phyloP scores from a whole-genome alignment of 1,140 invertebrate species.

The Tribolium castaneum region DNA sequence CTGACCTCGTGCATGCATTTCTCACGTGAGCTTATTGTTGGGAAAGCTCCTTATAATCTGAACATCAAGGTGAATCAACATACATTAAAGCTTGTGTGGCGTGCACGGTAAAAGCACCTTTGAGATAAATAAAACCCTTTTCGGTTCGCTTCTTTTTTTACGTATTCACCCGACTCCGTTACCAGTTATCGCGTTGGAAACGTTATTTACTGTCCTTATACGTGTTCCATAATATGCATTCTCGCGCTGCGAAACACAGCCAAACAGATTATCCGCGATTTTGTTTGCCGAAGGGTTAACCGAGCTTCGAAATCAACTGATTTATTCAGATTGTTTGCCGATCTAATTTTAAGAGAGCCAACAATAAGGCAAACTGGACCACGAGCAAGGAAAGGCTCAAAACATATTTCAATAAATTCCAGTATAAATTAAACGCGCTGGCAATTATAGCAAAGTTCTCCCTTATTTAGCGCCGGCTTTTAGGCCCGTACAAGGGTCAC shows the following conservation, averaged over 20 bases:
- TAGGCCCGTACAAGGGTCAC: neutral
- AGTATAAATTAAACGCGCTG: too few species aligned
- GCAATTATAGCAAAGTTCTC: neutral
- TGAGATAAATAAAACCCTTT: conserved; percentile 36
- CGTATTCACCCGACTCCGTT: neutral
- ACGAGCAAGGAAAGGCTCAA: too few species aligned
- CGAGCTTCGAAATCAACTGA: too few species aligned
- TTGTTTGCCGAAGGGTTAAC: neutral
- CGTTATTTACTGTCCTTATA: conserved; percentile 16
- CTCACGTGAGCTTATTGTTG: conserved; percentile 26
- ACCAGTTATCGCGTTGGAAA: conserved; percentile 5
- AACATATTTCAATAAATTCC: too few species aligned
- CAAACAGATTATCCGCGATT: neutral
- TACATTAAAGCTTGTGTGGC: conserved; percentile 29
- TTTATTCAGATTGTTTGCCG: too few species aligned
- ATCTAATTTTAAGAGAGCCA: too few species aligned
- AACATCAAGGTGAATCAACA: conserved; percentile 27
- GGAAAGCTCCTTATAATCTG: conserved; percentile 30
- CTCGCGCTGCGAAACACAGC: neutral
- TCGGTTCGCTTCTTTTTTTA: neutral
- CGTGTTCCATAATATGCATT: neutral
- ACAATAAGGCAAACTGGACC: too few species aligned
- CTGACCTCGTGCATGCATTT: conserved; percentile 14
- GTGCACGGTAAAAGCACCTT: conserved; percentile 21
- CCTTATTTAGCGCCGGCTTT: neutral